phyloP scores from a whole-genome alignment of 2,113 vertebrate species.

The Spea bombifrons region DNA sequence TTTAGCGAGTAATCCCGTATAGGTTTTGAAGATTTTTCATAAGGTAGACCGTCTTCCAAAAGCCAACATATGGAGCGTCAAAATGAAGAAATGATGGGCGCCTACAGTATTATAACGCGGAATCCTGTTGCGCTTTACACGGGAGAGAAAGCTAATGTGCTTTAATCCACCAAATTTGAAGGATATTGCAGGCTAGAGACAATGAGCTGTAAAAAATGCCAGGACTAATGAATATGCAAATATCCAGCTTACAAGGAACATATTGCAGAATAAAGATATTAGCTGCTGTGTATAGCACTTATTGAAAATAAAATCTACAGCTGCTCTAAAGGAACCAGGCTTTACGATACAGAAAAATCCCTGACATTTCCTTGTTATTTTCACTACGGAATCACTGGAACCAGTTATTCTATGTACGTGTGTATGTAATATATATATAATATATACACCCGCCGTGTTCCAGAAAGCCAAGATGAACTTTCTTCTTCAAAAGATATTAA shows the following conservation, averaged over 20 bases:
- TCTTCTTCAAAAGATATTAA: too few relatives aligned
- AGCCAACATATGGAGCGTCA: constrained; percentile 3
- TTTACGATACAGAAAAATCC: neutral
- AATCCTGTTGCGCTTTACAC: constrained; percentile 28
- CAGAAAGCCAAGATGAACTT: too few relatives aligned
- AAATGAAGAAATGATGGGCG: constrained; percentile 7
- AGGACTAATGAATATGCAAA: constrained; percentile 45
- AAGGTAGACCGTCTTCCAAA: neutral
- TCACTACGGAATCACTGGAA: too few relatives aligned
- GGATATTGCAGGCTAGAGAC: constrained; percentile 38
- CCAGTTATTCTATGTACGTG: too few relatives aligned
- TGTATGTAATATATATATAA: too few relatives aligned
- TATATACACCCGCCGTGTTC: too few relatives aligned
- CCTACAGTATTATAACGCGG: constrained; percentile 11
- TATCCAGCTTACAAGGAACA: constrained; percentile 40
- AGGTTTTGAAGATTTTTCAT: neutral
- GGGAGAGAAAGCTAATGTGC: constrained; percentile 42
- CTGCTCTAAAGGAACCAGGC: constrained; percentile 1
- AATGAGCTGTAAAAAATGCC: constrained; percentile 44
- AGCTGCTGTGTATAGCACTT: constrained; percentile 20
- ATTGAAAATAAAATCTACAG: constrained; percentile 26
- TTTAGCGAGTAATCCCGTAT: neutral
- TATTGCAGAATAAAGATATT: constrained; percentile 40
- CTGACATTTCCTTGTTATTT: too few relatives aligned
- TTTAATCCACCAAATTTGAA: constrained; percentile 42